These are phyloP conservation scores for Coelopa frigida DNA, from an alignment of 1,140 invertebrate genomes.

Conservation along the genomic window DNA sequence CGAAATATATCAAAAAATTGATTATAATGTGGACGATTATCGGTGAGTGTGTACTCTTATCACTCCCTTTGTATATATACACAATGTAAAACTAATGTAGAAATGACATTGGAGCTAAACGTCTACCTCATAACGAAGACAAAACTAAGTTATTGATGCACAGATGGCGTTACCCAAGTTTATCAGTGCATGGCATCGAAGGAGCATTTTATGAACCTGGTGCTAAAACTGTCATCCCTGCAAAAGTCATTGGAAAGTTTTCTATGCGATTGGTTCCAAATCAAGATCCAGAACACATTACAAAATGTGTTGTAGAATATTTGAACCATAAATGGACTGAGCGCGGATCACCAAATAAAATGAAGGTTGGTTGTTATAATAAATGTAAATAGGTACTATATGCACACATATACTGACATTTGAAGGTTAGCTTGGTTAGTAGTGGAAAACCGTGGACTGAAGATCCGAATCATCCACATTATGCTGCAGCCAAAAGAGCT, in stretches of 20 bases:
- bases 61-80: not conserved
- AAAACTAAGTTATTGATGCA: conserved; percentile 78
- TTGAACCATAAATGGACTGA: conserved; percentile 63
- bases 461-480: conserved; percentile 87
- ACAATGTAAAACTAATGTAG: conserved; percentile 26
- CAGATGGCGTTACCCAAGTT: conserved; percentile 81
- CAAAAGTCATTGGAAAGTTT: conserved; percentile 93
- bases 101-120: conserved; percentile 61
- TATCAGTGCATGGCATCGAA: conserved; percentile 87
- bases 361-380: conserved; percentile 72
- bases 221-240: conserved; percentile 91
- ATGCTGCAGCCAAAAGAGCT: conserved; percentile 77
- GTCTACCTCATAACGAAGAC: conserved; percentile 67
- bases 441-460: conserved; percentile 81
- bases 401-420: no score
- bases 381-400: no score
- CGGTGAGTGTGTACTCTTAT: conserved; percentile 42
- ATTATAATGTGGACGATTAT: conserved; percentile 83
- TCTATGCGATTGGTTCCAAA: conserved; percentile 91
- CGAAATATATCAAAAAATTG: conserved; percentile 75
- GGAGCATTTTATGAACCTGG: conserved; percentile 85
- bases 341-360: conserved; percentile 76
- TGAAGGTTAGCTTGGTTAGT: conserved; percentile 9
- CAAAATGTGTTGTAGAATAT: conserved; percentile 66
- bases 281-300: conserved; percentile 72